These are phyloP conservation scores for Calcarius lapponicus DNA, from an alignment of 2,797 vertebrate genomes.

Conservation along the genomic window DNA sequence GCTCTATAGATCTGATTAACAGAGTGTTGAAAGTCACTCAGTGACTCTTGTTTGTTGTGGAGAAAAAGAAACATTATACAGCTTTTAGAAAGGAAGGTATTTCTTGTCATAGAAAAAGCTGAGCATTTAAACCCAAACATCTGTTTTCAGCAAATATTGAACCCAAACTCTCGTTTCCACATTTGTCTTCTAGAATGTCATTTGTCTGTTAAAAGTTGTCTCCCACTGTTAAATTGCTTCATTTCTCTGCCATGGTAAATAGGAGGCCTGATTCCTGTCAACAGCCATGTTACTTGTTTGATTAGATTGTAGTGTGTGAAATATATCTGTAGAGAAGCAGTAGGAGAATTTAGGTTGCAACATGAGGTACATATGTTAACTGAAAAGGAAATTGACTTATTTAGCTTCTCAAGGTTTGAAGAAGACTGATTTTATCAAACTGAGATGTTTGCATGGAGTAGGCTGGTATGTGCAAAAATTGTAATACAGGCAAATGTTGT, in stretches of 20 bases:
- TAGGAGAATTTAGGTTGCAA: background rate
- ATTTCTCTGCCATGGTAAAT: background rate
- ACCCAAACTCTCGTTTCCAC: background rate
- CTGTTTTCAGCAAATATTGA: background rate
- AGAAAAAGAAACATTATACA: background rate
- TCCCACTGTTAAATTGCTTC: background rate
- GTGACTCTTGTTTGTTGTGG: constrained; percentile 21
- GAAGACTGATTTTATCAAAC: background rate
- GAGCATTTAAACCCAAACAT: background rate
- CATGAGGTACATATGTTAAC: fast-evolving
- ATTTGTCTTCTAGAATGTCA: background rate
- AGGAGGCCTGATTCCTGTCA: background rate
- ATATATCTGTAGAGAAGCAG: background rate
- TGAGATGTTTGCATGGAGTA: background rate
- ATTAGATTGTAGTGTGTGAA: background rate
- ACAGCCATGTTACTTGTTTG: background rate
- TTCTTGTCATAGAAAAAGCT: background rate
- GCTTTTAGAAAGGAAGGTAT: background rate
- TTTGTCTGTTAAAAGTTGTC: background rate
- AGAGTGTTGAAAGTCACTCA: background rate
- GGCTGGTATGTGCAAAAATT: background rate
- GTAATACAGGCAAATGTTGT: background rate
- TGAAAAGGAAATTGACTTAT: background rate
- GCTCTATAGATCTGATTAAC: background rate
- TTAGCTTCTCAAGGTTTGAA: background rate